Base-by-base conservation (phyloP, 2,797 vertebrate genomes). In the Neoniphon sammara region DNA sequence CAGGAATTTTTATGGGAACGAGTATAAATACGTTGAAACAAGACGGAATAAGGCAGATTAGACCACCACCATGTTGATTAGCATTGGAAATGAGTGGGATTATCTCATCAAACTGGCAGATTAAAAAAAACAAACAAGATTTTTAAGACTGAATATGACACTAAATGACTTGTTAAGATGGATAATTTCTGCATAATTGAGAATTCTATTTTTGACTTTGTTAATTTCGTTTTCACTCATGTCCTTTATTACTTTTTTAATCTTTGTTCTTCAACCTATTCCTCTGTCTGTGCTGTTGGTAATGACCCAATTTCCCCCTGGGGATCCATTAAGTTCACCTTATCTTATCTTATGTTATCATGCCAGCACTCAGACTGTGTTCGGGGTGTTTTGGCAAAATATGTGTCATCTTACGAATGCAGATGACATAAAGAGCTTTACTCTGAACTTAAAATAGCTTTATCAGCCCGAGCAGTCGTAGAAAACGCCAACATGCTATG, bases 391-490 rank as follows among this genome's bases (percentile, higher is more conserved):
- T 52, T 1, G 54, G 42, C 21, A 46, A 70, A 80, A 54, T 2
- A 18, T 66, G 66, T 44, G 70, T 78, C 65, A 72, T 59, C 46
- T 73, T 46, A 65, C 5, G 30, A 50, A 76, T n/a, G 25, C 4
- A 64, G 59, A 56, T 21, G 70, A 80, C 44, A 64, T 44, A 56
- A 72, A 5, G 74, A 52, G 67, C 70, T 53, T 46, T 42, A n/a
- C 9, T 53, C 36, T 25, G 67, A 54, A 80, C 64, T 47, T 63
- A 62, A 80, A 74, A 18, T 2, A 55, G 46, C 39, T 66, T 84
- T 73, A 82, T 89, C 80, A 25, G 61, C 63, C 7, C 30, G 3
- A 42, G 12, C 66, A 66, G 58, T 62, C 58, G 21, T 3, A 58
- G 58, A 55, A 77, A 44, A 81, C 11, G 52, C 21, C 73, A 57